Percentiles rank a stretch among this genome's conserved stretches.
Evolutionary conservation across 2,113 vertebrate species (phyloP).

Genomic region (Toxotes jaculatrix): DNA sequence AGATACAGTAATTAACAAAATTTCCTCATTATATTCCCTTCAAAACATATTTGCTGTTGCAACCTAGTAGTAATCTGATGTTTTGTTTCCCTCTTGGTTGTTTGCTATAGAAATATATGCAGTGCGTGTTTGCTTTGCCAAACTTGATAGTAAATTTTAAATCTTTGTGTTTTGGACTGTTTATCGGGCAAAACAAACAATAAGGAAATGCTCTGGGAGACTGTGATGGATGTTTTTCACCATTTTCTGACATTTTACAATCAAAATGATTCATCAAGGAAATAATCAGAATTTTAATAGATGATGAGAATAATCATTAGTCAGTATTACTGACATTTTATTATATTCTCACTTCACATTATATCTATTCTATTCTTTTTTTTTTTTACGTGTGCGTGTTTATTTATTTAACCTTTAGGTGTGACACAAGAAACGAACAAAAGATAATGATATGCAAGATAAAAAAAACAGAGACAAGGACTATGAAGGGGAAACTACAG

Average conservation of each 20-base stretch:
- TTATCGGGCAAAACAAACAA: neutral
- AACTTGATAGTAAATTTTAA: neutral
- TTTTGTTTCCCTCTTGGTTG: too few relatives aligned
- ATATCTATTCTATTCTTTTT: neutral
- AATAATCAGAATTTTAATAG: neutral
- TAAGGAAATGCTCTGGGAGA: neutral
- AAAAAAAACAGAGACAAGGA: conserved; percentile 14
- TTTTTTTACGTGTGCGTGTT: neutral
- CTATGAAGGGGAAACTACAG: conserved; percentile 27
- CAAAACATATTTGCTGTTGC: neutral
- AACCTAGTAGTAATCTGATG: neutral
- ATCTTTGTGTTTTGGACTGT: neutral
- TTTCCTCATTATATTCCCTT: neutral
- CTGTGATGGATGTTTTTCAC: neutral
- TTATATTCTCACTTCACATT: neutral
- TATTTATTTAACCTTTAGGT: conserved; percentile 28
- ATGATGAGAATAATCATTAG: neutral
- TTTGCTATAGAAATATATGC: too few relatives aligned
- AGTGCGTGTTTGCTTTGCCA: neutral
- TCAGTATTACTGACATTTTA: neutral
- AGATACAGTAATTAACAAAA: neutral
- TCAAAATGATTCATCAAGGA: neutral
- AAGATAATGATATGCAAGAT: neutral
- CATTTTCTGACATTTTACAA: neutral
- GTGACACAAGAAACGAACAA: conserved; percentile 1